Evolutionary conservation across 1,140 invertebrate species (phyloP), one percentile per base, ranked within the genome.

Genomic region (Drosophila sechellia): DNA sequence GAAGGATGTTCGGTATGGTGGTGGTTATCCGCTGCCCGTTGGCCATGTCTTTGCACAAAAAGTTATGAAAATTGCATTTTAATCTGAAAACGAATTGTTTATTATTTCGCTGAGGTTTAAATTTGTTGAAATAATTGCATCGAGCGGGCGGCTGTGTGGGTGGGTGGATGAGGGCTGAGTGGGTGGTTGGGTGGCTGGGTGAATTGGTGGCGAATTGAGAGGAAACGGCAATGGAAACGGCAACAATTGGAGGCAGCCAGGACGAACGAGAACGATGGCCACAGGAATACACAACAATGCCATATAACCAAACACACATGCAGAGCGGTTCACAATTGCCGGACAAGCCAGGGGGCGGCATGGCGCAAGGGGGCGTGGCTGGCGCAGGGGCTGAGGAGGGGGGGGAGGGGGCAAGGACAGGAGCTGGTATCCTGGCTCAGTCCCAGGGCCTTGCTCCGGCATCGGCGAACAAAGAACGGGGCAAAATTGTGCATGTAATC

Each of bases 21-120:
- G 35, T 4, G 17, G 53, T 20, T 40, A 56, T 31, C 48, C 27
- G 40, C 40, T 56, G 55, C 15, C 54, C 61, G 49, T 35, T 76
- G 63, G 55, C 60, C 53, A 69, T 77, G 74, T 77, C 69, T 81
- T 83, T 79, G 79, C 56, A 66, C 84, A 89, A 86, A 86, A 84
- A 90, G 84, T 89, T 89, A 89, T 89, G 84, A 89, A 89, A 89
- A 89, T 89, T 89, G 84, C 84, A 89, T 89, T 89, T 89, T 89
- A 90, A 89, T 89, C 84, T 89, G 84, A 89, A 89, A 84, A 89
- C 84, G 84, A 89, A 89, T 89, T 90, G 84, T 89, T 89, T 89
- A 89, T 89, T 89, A 89, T 89, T 89, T 89, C 84, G 80, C 85
- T 89, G 84, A 90, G 84, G 84, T 89, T 89, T 89, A 89, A 89